These are phyloP conservation scores for Drosophila neocordata DNA, from an alignment of 1,140 invertebrate species.

Conservation along the genomic window DNA sequence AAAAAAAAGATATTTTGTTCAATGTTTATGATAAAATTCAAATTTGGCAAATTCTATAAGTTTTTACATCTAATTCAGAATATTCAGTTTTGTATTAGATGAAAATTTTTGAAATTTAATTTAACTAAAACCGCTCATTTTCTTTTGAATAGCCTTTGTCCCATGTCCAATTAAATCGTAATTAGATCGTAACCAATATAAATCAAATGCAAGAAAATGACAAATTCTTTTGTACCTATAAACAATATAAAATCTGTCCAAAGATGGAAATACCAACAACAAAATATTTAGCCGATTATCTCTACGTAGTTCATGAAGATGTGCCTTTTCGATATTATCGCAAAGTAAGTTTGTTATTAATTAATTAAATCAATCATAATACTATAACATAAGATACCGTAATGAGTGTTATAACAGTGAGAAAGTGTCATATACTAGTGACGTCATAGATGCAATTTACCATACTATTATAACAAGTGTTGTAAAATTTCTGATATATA, in stretches of 20 bases:
- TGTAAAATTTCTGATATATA: no score
- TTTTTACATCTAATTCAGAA: no score
- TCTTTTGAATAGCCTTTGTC: background rate
- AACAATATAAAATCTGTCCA: constrained; percentile 81
- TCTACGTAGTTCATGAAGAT: constrained; percentile 82
- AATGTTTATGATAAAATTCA: no score
- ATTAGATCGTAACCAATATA: constrained; percentile 47
- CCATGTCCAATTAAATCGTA: background rate
- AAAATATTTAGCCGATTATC: constrained; percentile 82
- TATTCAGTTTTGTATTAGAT: no score
- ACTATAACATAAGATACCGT: background rate
- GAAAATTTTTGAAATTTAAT: no score
- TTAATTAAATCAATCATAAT: constrained; percentile 8
- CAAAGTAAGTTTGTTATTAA: constrained; percentile 69
- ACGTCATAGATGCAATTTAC: background rate
- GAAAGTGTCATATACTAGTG: background rate
- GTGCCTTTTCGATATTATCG: constrained; percentile 82
- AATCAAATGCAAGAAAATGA: constrained; percentile 82
- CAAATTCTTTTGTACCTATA: constrained; percentile 74
- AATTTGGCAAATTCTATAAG: no score
- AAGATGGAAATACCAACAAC: constrained; percentile 82
- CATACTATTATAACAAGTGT: background rate
- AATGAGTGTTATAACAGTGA: background rate
- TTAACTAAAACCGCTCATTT: no score
- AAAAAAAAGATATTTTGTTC: no score